Conservation (phyloP, 30 jellyfish, hydroid and myxozoan genomes). For the Catostylus mosaicus region DNA sequence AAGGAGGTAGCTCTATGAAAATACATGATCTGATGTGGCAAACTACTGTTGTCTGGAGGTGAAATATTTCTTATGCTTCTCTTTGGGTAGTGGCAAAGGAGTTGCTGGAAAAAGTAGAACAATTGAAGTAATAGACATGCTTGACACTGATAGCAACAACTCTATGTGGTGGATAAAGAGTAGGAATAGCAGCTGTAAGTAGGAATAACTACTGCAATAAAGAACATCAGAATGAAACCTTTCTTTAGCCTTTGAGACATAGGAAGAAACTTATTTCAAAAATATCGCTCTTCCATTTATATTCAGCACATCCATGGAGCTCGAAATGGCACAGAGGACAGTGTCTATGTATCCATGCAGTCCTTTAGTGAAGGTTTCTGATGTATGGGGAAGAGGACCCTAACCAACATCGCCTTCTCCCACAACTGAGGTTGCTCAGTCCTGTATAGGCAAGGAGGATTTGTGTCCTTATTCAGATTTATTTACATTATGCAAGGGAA, state of each 20-base stretch:
- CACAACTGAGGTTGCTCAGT: background rate
- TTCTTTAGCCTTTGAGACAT: constrained; percentile 16
- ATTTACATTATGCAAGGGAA: background rate
- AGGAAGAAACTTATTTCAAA: constrained; percentile 47
- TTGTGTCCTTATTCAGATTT: background rate
- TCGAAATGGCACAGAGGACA: constrained; percentile 20
- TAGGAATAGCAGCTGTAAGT: background rate
- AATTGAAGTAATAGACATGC: background rate
- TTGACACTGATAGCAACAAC: background rate
- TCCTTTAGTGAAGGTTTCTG: constrained; percentile 16
- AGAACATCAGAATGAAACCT: constrained; percentile 1
- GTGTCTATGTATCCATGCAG: constrained; percentile 53
- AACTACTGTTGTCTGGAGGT: no score
- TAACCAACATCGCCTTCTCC: background rate
- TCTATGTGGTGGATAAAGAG: background rate
- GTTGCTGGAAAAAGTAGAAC: background rate
- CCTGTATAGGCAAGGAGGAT: background rate
- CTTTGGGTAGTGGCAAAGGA: no score
- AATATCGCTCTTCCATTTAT: constrained; percentile 44
- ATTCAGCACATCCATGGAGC: constrained; percentile 54
- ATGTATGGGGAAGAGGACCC: constrained; percentile 2
- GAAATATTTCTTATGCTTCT: no score
- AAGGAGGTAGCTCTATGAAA: no score
- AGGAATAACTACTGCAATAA: background rate
- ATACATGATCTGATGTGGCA: no score